Evolutionary conservation across 2,797 vertebrate species (phyloP), one percentile per base, ranked within the genome.

Genomic region (Arnoldichthys spilopterus): DNA sequence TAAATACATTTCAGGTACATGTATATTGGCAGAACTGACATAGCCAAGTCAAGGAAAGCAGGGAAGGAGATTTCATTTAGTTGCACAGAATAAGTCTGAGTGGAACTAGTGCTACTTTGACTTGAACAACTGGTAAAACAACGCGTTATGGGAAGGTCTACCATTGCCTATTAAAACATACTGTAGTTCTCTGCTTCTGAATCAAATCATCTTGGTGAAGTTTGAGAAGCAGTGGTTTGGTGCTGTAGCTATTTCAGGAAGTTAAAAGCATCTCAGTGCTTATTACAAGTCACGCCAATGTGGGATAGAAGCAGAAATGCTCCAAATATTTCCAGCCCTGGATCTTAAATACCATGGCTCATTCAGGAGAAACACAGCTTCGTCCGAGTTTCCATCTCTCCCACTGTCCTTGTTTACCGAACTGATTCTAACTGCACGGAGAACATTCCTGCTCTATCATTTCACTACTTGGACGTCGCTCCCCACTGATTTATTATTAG

Each of bases 401-500:
- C 49, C 22, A 22, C 47, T 9, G 8, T 13, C n/a, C 40, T 54
- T 34, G 49, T 71, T 54, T 71, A 71, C 20, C 13, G 11, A 4
- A 51, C 6, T 64, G n/a, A n/a, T 11, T 16, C n/a, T 67, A 13
- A 22, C 56, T 71, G n/a, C 47, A n/a, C 6, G 9, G 28, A 12
- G 47, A 18, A 13, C 47, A 53, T 32, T 53, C 49, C 28, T 34
- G 49, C 47, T 30, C 43, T 49, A 32, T 49, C 66, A 51, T 51
- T 49, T 69, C 45, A 20, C 24, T 51, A 28, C 26, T 34, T 24
- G 49, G 68, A 28, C 20, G 18, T 9, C 20, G 7, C 30, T 34
- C 47, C 68, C 28, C 16, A n/a, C 22, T 30, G 28, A 22, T 11
- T 49, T 70, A 53, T 70, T 70, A 51, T 70, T 70, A 22, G 28